These are phyloP conservation scores for Picus viridis DNA, from an alignment of 2,797 vertebrate genomes.

Conservation along the genomic window DNA sequence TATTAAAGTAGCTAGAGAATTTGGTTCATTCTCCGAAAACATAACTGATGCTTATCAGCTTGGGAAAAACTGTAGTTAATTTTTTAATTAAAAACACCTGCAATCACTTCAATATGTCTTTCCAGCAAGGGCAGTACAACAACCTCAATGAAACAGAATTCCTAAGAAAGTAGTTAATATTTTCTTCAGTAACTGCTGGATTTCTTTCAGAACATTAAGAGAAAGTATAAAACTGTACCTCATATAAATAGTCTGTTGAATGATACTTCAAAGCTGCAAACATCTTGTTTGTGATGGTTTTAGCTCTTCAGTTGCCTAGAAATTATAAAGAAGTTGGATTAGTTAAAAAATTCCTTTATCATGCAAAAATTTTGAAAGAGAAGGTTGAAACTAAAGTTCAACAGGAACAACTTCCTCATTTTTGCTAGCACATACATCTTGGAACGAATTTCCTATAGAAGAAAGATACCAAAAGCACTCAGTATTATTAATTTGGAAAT, in stretches of 20 bases:
- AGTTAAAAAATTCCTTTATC: background rate
- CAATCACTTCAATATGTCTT: background rate
- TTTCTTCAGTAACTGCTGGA: background rate
- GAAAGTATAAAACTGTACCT: slow-evolving; percentile 73
- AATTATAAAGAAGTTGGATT: slow-evolving; percentile 14
- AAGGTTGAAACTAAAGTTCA: background rate
- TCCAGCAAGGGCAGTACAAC: background rate
- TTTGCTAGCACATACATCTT: background rate
- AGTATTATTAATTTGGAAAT: background rate
- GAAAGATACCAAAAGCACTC: background rate
- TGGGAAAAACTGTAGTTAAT: background rate
- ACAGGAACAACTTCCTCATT: background rate
- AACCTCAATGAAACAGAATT: slow-evolving; percentile 19
- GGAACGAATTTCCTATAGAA: background rate
- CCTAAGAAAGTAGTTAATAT: background rate
- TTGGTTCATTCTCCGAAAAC: background rate
- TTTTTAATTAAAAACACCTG: background rate
- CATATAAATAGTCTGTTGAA: slow-evolving; percentile 79
- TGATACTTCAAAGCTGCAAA: slow-evolving; percentile 78
- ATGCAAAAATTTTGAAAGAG: background rate
- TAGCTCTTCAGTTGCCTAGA: slow-evolving; percentile 40
- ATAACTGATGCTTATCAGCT: background rate
- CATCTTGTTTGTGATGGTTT: slow-evolving; percentile 58
- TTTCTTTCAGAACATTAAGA: background rate
- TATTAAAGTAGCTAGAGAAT: background rate